phyloP scores from a whole-genome alignment of 2,113 vertebrate genomes.

The Chitala chitala region DNA sequence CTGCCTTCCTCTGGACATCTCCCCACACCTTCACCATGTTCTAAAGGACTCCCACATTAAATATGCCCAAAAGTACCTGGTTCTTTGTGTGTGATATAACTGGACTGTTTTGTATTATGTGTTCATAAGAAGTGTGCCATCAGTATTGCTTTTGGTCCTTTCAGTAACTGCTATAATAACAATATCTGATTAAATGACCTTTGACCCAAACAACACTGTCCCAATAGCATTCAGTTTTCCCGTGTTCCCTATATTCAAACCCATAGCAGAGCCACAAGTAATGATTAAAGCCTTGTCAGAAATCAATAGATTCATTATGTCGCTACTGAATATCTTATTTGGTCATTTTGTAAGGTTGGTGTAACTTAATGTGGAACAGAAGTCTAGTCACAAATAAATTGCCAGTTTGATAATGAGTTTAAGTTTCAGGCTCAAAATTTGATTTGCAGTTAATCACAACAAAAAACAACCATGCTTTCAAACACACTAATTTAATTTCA shows the following conservation, averaged over 20 bases:
- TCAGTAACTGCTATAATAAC: too few species aligned
- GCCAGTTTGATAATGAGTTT: neutral
- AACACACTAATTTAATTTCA: neutral
- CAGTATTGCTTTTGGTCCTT: too few species aligned
- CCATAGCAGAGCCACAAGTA: too few species aligned
- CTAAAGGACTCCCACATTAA: neutral
- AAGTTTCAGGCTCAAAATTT: neutral
- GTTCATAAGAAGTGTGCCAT: too few species aligned
- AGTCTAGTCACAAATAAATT: neutral
- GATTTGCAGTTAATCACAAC: neutral
- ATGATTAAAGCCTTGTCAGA: neutral
- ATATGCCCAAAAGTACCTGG: too few species aligned
- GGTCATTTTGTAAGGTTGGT: neutral
- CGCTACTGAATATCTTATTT: neutral
- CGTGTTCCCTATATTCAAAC: neutral
- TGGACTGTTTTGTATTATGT: too few species aligned
- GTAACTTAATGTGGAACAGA: neutral
- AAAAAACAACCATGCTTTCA: neutral
- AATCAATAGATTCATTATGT: slow-evolving; percentile 8
- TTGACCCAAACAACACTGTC: too few species aligned
- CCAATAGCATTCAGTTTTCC: neutral
- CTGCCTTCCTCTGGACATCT: neutral
- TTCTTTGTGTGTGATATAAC: too few species aligned
- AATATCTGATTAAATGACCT: too few species aligned
- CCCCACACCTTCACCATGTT: neutral